Percentiles rank a stretch among this genome's conserved stretches.
Conservation (phyloP, 2,797 vertebrate species). For the Acrossocheilus fasciatus region DNA sequence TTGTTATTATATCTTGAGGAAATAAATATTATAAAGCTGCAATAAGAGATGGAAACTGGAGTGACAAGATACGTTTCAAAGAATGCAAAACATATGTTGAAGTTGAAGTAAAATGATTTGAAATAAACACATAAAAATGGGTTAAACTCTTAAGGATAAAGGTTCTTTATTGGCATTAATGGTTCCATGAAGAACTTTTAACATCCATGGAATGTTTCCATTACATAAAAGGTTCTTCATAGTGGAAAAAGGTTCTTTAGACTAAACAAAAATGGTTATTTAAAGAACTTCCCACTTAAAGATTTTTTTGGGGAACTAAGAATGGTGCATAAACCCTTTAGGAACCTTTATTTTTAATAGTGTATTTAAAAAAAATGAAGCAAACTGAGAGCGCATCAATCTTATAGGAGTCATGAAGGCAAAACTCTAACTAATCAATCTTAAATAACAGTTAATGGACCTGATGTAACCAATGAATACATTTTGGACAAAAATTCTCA, state of each 20-base stretch:
- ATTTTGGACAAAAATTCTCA: neutral
- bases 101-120: neutral
- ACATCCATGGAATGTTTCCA: neutral
- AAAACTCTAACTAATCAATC: neutral
- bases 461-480: slow-evolving; percentile 16
- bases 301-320: neutral
- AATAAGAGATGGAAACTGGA: neutral
- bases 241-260: neutral
- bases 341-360: too few relatives aligned
- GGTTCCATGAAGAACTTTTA: neutral
- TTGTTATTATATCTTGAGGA: neutral
- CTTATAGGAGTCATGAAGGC: neutral
- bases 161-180: neutral
- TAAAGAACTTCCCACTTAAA: neutral
- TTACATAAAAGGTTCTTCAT: neutral
- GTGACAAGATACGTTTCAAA: neutral
- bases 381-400: too few relatives aligned
- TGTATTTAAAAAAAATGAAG: neutral
- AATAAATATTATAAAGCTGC: neutral
- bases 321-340: neutral
- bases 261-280: neutral
- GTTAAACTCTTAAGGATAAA: neutral
- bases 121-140: neutral
- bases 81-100: neutral
- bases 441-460: neutral